Evolutionary conservation across 2,888 invertebrate genomes (phyloP).

Genomic region (Drosophila barbarae): DNA sequence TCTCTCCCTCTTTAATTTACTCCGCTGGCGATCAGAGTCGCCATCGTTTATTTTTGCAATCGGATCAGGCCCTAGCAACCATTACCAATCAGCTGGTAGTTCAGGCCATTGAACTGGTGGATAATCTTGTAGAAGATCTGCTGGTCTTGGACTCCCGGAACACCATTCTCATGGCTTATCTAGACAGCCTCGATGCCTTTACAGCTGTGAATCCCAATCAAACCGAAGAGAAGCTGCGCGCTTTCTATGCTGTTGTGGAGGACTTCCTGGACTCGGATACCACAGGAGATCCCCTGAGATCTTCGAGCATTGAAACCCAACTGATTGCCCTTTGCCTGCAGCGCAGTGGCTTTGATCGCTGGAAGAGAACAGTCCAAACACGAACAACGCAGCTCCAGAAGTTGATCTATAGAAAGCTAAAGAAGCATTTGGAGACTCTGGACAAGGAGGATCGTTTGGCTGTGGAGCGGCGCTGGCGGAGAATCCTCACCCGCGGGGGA

Average conservation of each 20-base stretch:
- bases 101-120: slow-evolving; percentile 54
- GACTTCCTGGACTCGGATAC: slow-evolving; percentile 52
- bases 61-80: slow-evolving; percentile 47
- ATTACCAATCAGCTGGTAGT: slow-evolving; percentile 49
- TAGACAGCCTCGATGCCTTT: slow-evolving; percentile 47
- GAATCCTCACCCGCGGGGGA: slow-evolving; percentile 43
- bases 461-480: slow-evolving; percentile 45
- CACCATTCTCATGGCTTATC: slow-evolving; percentile 38
- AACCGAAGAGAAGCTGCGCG: slow-evolving; percentile 39
- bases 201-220: slow-evolving; percentile 34
- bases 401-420: slow-evolving; percentile 42
- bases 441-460: slow-evolving; percentile 51
- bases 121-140: slow-evolving; percentile 57
- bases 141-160: slow-evolving; percentile 58
- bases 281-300: slow-evolving; percentile 39
- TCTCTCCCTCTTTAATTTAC: background rate
- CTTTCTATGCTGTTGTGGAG: slow-evolving; percentile 49
- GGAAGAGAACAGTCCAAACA: slow-evolving; percentile 61
- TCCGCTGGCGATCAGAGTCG: slow-evolving; percentile 51
- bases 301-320: slow-evolving; percentile 51
- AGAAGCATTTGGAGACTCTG: slow-evolving; percentile 32
- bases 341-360: slow-evolving; percentile 60
- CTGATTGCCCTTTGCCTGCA: slow-evolving; percentile 57
- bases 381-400: slow-evolving; percentile 46
- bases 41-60: slow-evolving; percentile 46